phyloP scores from a whole-genome alignment of 64 coral and sea anemone genomes.

The Cladopsammia gracilis region DNA sequence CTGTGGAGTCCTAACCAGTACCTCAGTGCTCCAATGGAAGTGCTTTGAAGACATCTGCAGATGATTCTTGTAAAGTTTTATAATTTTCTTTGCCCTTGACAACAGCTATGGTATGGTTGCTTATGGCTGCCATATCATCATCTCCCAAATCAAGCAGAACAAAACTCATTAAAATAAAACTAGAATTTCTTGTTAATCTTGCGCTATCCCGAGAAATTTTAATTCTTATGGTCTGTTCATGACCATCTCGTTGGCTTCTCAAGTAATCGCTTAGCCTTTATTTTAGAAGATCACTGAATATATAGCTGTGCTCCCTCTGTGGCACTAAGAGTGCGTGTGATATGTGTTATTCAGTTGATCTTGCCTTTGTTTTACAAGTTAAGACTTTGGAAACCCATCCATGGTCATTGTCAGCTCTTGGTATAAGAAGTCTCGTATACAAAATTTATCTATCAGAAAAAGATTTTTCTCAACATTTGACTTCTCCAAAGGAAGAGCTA shows the following conservation, averaged over 20 bases:
- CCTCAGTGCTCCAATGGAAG: too few species aligned
- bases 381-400: background rate
- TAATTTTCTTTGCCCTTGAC: constrained; percentile 69
- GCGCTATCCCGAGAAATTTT: constrained; percentile 81
- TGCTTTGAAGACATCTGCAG: background rate
- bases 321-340: constrained; percentile 2
- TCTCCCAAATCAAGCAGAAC: constrained; percentile 46
- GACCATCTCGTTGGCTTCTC: background rate
- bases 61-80: constrained; percentile 19
- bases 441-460: constrained; percentile 74
- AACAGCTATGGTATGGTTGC: constrained; percentile 70
- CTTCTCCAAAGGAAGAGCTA: constrained; percentile 18
- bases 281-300: background rate
- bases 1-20: too few species aligned
- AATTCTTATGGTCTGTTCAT: constrained; percentile 64
- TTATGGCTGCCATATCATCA: constrained; percentile 80
- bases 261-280: background rate
- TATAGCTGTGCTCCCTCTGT: constrained; percentile 12
- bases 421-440: constrained; percentile 47
- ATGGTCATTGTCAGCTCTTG: background rate
- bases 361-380: constrained; percentile 26
- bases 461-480: constrained; percentile 57
- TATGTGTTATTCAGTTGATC: constrained; percentile 8
- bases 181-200: constrained; percentile 82
- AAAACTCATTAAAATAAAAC: constrained; percentile 79